phyloP scores from a whole-genome alignment of 1,140 invertebrate genomes.

The Aculops lycopersici region DNA sequence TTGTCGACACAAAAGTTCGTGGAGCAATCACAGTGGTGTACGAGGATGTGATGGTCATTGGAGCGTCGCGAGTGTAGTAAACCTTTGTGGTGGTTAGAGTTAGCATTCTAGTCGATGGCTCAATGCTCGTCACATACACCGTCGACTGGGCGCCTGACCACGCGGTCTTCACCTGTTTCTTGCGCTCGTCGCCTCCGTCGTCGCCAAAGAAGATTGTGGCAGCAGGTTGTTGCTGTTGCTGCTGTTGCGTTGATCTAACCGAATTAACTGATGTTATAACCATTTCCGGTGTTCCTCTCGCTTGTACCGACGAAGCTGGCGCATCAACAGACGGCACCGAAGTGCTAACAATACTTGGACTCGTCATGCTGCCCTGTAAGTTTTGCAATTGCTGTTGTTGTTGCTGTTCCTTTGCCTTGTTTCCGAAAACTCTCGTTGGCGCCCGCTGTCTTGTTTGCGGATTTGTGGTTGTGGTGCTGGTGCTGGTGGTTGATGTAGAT shows the following conservation, averaged over 20 bases:
- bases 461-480: too few species aligned
- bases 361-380: too few species aligned
- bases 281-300: too few species aligned
- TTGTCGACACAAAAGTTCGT: slow-evolving; percentile 12
- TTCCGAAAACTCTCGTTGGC: too few species aligned
- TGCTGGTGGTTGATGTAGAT: too few species aligned
- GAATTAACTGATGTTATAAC: neutral
- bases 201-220: slow-evolving; percentile 10
- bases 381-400: slow-evolving; percentile 1
- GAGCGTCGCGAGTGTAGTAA: slow-evolving; percentile 12
- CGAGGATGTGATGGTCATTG: slow-evolving; percentile 12
- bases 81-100: slow-evolving; percentile 12
- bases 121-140: slow-evolving; percentile 11
- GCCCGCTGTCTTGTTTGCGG: too few species aligned
- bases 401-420: neutral
- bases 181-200: neutral
- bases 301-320: too few species aligned
- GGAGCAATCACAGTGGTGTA: slow-evolving; percentile 12
- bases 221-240: neutral
- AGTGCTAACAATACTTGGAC: neutral
- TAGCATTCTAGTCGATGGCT: slow-evolving; percentile 10
- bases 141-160: slow-evolving; percentile 5
- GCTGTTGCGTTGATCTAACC: neutral
- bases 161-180: neutral
- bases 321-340: neutral